These are phyloP conservation scores for Cossypha niveicapilla DNA, from an alignment of 2,797 vertebrate species.

Conservation along the genomic window DNA sequence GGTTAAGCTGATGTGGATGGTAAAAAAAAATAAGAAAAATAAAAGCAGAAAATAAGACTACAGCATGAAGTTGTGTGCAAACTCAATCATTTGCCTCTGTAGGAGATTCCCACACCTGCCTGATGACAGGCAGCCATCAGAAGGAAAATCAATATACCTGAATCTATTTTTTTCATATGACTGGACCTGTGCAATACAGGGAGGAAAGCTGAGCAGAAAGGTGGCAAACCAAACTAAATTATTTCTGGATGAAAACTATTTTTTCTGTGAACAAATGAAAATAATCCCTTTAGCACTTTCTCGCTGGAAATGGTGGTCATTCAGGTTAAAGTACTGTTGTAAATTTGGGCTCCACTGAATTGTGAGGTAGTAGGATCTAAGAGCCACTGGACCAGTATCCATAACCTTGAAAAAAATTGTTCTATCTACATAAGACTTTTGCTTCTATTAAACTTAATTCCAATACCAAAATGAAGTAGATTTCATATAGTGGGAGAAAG, in stretches of 20 bases:
- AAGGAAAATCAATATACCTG: slow-evolving; percentile 28
- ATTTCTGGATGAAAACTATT: background rate
- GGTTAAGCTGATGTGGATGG: background rate
- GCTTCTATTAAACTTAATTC: background rate
- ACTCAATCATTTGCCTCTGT: background rate
- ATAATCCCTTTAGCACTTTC: background rate
- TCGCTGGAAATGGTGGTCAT: background rate
- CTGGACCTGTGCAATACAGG: background rate
- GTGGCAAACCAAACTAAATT: background rate
- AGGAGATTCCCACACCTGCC: background rate
- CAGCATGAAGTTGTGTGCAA: background rate
- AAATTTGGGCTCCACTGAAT: background rate
- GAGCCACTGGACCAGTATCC: background rate
- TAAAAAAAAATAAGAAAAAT: background rate
- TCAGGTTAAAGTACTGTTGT: background rate
- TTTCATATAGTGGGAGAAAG: background rate
- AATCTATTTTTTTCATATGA: background rate
- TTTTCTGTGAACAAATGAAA: background rate
- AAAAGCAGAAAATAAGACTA: background rate
- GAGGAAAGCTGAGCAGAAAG: background rate
- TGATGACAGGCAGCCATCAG: background rate
- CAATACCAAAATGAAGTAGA: background rate
- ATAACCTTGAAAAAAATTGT: background rate
- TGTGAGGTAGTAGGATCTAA: background rate
- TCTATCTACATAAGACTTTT: background rate